Conservation (phyloP, 2,797 vertebrate genomes). For the Threskiornis aethiopicus region DNA sequence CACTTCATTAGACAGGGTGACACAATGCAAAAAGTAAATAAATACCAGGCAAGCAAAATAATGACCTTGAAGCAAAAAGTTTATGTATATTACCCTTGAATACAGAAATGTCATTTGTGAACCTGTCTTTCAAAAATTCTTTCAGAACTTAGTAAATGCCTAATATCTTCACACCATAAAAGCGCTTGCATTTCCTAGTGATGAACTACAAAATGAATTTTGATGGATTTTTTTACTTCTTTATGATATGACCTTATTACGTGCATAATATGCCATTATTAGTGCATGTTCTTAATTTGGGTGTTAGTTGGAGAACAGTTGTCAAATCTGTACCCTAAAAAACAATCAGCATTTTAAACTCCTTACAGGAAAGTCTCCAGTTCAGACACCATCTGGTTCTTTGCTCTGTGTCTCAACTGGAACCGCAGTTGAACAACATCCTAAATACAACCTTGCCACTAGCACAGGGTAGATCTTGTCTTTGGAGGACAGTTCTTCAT, state of each 20-base stretch:
- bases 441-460: not conserved
- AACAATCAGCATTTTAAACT: not conserved
- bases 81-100: not conserved
- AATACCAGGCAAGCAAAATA: not conserved
- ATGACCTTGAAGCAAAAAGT: not conserved
- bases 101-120: not conserved
- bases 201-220: not conserved
- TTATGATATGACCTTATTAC: not conserved
- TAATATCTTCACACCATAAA: not conserved
- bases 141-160: not conserved
- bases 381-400: not conserved
- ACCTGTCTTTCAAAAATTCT: not conserved
- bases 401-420: not conserved
- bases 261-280: not conserved
- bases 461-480: not conserved
- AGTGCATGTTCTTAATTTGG: not conserved
- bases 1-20: not conserved
- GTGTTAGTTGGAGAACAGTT: not conserved
- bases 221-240: not conserved
- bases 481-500: not conserved
- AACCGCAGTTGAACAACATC: not conserved
- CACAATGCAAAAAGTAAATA: not conserved
- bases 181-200: not conserved
- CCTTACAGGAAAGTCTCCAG: not conserved
- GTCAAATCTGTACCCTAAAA: not conserved